Percentiles rank a stretch among this genome's conserved stretches.
Conservation (phyloP, 2,113 vertebrate genomes). For the Falcunculus frontatus region DNA sequence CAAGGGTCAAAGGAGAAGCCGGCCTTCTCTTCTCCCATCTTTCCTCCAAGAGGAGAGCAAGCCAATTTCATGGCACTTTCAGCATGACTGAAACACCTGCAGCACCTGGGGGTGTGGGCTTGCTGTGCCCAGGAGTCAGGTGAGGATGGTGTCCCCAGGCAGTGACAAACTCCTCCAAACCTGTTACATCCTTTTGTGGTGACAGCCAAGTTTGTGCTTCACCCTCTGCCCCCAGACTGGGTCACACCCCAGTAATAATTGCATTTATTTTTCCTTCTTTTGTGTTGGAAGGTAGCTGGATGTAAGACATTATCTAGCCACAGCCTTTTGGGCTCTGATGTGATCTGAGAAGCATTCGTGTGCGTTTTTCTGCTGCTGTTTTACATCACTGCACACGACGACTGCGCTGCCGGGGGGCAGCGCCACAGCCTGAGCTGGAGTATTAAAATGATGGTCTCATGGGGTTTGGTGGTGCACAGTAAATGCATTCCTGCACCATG, state of each 20-base stretch:
- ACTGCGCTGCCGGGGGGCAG: not conserved
- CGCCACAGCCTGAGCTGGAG: not conserved
- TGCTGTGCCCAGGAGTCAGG: accelerated
- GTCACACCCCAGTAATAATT: not conserved
- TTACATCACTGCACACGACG: not conserved
- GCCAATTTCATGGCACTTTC: not conserved
- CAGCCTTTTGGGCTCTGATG: not conserved
- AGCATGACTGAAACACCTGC: not conserved
- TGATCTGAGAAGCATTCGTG: not conserved
- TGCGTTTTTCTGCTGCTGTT: not conserved
- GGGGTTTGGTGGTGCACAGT: not conserved
- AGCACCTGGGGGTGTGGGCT: accelerated
- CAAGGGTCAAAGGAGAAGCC: not conserved
- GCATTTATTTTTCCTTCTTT: not conserved
- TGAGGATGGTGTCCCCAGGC: too few relatives aligned
- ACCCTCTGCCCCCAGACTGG: not conserved
- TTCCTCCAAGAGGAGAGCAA: not conserved
- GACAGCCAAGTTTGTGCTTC: not conserved
- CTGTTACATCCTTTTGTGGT: not conserved
- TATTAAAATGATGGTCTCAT: accelerated
- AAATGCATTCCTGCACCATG: not conserved
- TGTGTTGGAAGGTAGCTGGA: not conserved
- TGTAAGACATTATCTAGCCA: not conserved
- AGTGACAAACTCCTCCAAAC: not conserved
- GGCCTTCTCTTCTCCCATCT: not conserved